Conservation (phyloP, 2,888 invertebrate species). For the Pachydiplax longipennis region DNA sequence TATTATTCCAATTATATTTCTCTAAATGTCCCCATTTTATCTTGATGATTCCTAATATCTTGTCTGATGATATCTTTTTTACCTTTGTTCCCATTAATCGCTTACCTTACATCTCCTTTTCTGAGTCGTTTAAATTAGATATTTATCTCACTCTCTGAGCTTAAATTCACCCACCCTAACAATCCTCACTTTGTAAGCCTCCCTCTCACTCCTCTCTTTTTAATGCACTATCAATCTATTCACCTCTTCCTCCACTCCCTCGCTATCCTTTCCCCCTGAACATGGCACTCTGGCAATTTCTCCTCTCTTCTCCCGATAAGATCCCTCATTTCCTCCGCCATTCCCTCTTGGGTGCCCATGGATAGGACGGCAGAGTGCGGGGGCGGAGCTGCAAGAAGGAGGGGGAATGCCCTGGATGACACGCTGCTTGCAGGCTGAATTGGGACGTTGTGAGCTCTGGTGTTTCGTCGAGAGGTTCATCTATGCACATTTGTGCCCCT, state of each 20-base stretch:
- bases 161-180: neutral
- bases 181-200: too few species aligned
- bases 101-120: too few species aligned
- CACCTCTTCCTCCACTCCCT: neutral
- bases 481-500: neutral
- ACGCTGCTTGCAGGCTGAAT: neutral
- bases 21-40: too few species aligned
- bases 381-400: neutral
- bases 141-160: neutral
- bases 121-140: too few species aligned
- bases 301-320: conserved; percentile 10
- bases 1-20: too few species aligned
- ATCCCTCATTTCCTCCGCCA: conserved; percentile 32
- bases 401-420: neutral
- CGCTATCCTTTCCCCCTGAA: neutral
- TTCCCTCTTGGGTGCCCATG: neutral
- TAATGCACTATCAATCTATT: neutral
- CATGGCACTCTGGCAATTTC: conserved; percentile 40
- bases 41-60: too few species aligned
- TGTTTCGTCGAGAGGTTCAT: neutral
- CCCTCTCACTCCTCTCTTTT: neutral
- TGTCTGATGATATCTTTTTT: too few species aligned
- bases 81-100: neutral
- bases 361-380: neutral
- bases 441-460: neutral